Conservation (phyloP, 2,113 vertebrate genomes). For the Lasiurus borealis region DNA sequence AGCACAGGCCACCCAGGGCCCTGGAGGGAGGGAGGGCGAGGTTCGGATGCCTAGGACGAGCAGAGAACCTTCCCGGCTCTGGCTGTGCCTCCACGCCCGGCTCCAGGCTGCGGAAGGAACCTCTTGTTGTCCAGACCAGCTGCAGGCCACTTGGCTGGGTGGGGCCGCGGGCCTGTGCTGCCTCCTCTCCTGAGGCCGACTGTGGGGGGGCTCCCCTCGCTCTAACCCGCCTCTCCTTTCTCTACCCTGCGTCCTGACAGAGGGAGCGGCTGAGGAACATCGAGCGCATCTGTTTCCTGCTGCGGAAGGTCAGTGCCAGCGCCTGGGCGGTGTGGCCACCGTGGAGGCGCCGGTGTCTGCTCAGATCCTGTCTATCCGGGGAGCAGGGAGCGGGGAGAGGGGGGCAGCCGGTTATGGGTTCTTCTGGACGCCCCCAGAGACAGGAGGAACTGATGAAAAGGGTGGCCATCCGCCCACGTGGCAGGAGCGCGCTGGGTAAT, state of each 20-base stretch:
- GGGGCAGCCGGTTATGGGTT: not conserved
- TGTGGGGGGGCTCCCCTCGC: accelerated
- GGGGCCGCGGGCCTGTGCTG: not conserved
- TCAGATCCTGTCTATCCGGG: accelerated
- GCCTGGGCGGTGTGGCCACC: not conserved
- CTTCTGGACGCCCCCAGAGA: conserved; percentile 64
- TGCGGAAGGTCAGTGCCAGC: conserved; percentile 93
- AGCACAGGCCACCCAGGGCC: not conserved
- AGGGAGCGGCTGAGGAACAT: conserved; percentile 97
- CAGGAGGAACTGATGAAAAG: conserved; percentile 46
- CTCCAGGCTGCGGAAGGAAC: not conserved
- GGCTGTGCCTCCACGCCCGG: not conserved
- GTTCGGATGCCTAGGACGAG: not conserved
- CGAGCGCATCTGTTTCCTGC: conserved; percentile 97
- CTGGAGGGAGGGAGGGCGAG: not conserved
- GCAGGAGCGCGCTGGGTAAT: conserved; percentile 42
- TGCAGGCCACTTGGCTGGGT: accelerated
- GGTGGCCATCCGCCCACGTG: conserved; percentile 25
- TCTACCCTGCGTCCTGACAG: conserved; percentile 82
- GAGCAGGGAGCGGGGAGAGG: no score
- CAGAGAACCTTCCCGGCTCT: not conserved
- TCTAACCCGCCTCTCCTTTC: conserved; percentile 42
- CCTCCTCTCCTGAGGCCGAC: not conserved
- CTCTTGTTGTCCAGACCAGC: not conserved
- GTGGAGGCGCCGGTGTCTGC: not conserved